Base-by-base conservation (phyloP, 2,888 invertebrate genomes). In the Apoderus coryli region DNA sequence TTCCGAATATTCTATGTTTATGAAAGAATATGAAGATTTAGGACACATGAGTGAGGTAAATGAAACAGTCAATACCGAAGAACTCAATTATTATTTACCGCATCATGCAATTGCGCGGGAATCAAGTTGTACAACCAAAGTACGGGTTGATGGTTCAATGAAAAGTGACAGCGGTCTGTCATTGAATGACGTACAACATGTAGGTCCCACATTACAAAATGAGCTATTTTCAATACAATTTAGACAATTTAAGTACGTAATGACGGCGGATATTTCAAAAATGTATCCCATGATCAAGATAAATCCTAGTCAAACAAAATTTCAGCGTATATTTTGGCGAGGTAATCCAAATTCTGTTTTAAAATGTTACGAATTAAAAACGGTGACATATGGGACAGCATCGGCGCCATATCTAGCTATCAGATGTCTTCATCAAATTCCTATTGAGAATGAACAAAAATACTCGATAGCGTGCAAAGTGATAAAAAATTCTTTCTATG, bases 341-440 rank as follows among this genome's bases (percentile, higher is more conserved):
- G 12, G 7, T 26, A 11, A 30, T 31, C 12, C 34, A n/a, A 16
- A 10, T 4, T 9, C 25, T 4, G 14, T 15, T 11, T 16, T 33
- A 24, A 23, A 23, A 10, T 10, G 11, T 11, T 33, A 15, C 10
- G 24, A 29, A 14, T 14, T 33, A 12, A 28, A 33, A n/a, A 33
- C 29, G 4, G 32, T 32, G n/a, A 32, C 32, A 2, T 32, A 27
- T 14, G 28, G 32, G n/a, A 23, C 16, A 10, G 25, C 33, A 16
- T 33, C 33, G 34, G 22, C 44, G 9, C 27, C 36, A 9, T 40
- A 41, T 25, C 26, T 47, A 2, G 41, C 35, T n/a, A 26, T 33
- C 6, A 22, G 38, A 13, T 34, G 36, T 34, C 27, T 32, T 9
- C 13, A 4, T 13, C 31, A 36, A 25, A 25, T 37, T 25, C 36